These are phyloP conservation scores for Phataginus tricuspis DNA, from an alignment of 2,797 vertebrate species.

Conservation along the genomic window DNA sequence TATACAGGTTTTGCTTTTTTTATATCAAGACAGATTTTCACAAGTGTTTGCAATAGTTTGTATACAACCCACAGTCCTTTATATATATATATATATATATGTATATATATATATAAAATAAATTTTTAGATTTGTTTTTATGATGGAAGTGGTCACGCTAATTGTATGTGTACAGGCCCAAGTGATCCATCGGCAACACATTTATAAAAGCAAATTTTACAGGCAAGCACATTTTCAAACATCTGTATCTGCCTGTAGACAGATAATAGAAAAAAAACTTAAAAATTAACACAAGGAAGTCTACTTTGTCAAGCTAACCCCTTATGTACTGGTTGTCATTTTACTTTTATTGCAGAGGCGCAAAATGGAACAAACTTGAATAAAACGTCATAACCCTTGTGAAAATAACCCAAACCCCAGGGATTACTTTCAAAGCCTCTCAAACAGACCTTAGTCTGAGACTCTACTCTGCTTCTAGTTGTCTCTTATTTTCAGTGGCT, in stretches of 20 bases:
- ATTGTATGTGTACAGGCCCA: slow-evolving; percentile 89
- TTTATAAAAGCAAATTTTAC: slow-evolving; percentile 96
- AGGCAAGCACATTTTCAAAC: slow-evolving; percentile 94
- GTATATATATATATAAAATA: slow-evolving; percentile 58
- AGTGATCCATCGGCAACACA: slow-evolving; percentile 92
- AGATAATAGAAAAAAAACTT: slow-evolving; percentile 84
- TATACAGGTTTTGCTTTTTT: slow-evolving; percentile 95
- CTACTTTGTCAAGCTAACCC: slow-evolving; percentile 88
- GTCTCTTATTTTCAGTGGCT: slow-evolving; percentile 74
- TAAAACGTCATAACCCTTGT: slow-evolving; percentile 77
- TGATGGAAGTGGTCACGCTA: slow-evolving; percentile 92
- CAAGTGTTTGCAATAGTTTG: slow-evolving; percentile 91
- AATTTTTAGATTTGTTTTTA: slow-evolving; percentile 88
- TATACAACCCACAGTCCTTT: slow-evolving; percentile 91
- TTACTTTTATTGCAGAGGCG: slow-evolving; percentile 87
- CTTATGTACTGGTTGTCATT: slow-evolving; percentile 86
- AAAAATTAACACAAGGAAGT: slow-evolving; percentile 88
- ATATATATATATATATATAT: slow-evolving; percentile 85
- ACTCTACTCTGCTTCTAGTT: slow-evolving; percentile 85
- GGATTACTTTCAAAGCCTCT: slow-evolving; percentile 76
- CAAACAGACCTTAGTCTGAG: slow-evolving; percentile 68
- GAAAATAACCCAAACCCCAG: slow-evolving; percentile 81
- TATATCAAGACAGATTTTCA: slow-evolving; percentile 92
- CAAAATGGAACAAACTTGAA: slow-evolving; percentile 84
- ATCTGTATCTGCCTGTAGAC: slow-evolving; percentile 85